Percentiles rank a stretch among this genome's conserved stretches.
phyloP scores from a whole-genome alignment of 2,888 invertebrate species.

The Eupithecia centaureata region DNA sequence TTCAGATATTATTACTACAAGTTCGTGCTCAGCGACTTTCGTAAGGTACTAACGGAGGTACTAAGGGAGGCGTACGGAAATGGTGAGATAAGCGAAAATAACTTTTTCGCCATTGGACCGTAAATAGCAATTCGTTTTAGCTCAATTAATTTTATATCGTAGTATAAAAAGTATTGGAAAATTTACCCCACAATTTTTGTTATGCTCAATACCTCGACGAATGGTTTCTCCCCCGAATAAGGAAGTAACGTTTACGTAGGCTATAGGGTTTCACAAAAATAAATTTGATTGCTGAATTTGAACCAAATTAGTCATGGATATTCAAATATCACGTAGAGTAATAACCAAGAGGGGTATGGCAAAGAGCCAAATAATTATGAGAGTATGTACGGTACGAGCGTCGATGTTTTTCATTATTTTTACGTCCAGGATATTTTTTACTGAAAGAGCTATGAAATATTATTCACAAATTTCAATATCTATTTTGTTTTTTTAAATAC shows the following conservation, averaged over 20 bases:
- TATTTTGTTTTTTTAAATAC: no score
- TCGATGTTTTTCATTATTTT: conserved; percentile 9
- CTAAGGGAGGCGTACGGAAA: no score
- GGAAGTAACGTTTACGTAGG: neutral
- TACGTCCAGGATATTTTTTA: neutral
- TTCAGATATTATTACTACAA: no score
- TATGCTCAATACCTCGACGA: neutral
- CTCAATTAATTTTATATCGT: neutral
- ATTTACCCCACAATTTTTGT: neutral
- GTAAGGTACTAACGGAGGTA: no score
- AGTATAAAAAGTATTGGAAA: neutral
- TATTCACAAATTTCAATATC: neutral
- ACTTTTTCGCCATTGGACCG: neutral
- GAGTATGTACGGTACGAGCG: conserved; percentile 5
- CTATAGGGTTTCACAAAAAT: neutral
- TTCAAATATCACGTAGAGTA: neutral
- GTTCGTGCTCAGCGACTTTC: no score
- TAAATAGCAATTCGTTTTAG: neutral
- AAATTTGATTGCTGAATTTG: neutral
- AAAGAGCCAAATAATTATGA: neutral
- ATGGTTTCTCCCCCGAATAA: neutral
- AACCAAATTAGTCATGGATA: neutral
- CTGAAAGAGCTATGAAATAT: neutral
- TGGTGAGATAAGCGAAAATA: no score
- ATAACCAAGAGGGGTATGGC: conserved; percentile 5